Base-by-base conservation (phyloP, 2,888 invertebrate genomes). In the Agrotis segetum region DNA sequence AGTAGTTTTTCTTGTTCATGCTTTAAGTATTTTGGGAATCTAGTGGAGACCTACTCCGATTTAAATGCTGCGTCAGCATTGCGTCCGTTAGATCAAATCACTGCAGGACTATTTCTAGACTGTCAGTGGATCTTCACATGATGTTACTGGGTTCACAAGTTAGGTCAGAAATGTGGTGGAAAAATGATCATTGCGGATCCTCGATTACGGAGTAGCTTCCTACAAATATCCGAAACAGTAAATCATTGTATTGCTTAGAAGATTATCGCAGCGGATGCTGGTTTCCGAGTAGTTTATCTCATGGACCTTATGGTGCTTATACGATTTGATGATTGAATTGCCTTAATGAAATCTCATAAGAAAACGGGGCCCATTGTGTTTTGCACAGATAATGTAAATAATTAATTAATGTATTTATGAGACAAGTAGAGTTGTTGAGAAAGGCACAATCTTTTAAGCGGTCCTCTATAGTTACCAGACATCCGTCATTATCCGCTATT, bases 351-450 rank as follows among this genome's bases (percentile, higher is more conserved):
- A 91, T 90, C 88, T 87, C 88, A 88, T 85, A 83, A 91, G 91
- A 92, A 92, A 93, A 92, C 88, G 86, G 85, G 82, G 65, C 74
- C 88, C 89, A 92, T 93, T 92, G 92, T 93, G 89, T 90, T 90
- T 89, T 85, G 82, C 84, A 64, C 58, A 85, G 85, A 82, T 92
- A 89, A 90, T 88, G 89, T 92, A 91, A 93, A 91, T 92, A 85
- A 77, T 82, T 76, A n/a, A n/a, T n/a, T n/a, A n/a, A n/a, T n/a
- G n/a, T n/a, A n/a, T n/a, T n/a, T n/a, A n/a, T n/a, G n/a, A n/a
- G n/a, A n/a, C n/a, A n/a, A n/a, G n/a, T n/a, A n/a, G n/a, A n/a
- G n/a, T n/a, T n/a, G n/a, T n/a, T n/a, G n/a, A n/a, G n/a, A n/a
- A n/a, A n/a, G n/a, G n/a, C n/a, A n/a, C n/a, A n/a, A n/a, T n/a